Evolutionary conservation across 1,140 invertebrate genomes (phyloP), one percentile per base, ranked within the genome.

Genomic region (Zaprionus taronus): DNA sequence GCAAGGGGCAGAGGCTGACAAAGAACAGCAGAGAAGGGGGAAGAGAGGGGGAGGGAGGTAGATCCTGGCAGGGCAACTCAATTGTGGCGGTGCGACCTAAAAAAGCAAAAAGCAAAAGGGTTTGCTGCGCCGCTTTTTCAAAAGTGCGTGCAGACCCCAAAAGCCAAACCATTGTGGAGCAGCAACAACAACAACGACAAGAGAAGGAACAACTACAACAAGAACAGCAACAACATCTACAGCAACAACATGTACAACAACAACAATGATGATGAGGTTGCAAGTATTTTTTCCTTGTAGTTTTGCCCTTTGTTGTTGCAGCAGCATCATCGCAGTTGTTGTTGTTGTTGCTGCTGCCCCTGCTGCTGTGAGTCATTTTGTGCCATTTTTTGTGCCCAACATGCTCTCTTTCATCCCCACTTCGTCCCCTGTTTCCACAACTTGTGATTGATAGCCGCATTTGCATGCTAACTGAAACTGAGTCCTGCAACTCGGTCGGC

Each of bases 371-470:
- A 44, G 51, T 20, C 53, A 34, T 26, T 47, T 22, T 63, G 67
- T 75, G 70, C 58, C 70, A 63, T 53, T 67, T 60, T 58, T 36
- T 36, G 2, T 73, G 65, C 26, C 61, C 58, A 60, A 34, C 57
- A 60, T 28, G 41, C 65, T 11, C 24, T 14, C 17, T 26, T 6
- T 51, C 56, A 60, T 22, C 14, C 11, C 11, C 11, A 4, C 38
- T n/a, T 38, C 34, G 22, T 44, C 58, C 44, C 26, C 69, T 63
- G 69, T 62, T 77, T 72, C 62, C 56, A 36, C 67, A 67, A 47
- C 73, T 64, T 70, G 71, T 89, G 85, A 90, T 90, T 90, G 86
- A 90, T 90, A 76, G 85, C 86, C 82, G 72, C 85, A 90, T 90
- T 90, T 90, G 85, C 85, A 90, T 79, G 76, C 51, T 31, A 78